phyloP scores from a whole-genome alignment of 1,140 invertebrate genomes.

The Tetranychus cinnabarinus region DNA sequence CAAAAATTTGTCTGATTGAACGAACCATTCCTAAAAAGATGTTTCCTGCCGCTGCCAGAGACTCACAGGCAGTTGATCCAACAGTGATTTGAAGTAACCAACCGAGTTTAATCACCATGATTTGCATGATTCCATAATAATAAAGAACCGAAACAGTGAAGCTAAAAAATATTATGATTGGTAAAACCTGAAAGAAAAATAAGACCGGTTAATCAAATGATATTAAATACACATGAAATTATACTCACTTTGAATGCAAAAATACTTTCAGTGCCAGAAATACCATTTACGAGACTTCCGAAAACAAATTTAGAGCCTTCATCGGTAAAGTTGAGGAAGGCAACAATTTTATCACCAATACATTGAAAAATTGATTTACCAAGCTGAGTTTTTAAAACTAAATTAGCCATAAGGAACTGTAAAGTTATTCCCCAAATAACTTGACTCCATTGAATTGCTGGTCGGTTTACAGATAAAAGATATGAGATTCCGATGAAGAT shows the following conservation, averaged over 20 bases:
- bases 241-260: slow-evolving; percentile 50
- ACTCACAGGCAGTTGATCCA: slow-evolving; percentile 72
- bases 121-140: slow-evolving; percentile 65
- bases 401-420: slow-evolving; percentile 61
- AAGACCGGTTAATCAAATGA: not conserved
- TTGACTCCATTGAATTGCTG: slow-evolving; percentile 43
- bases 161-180: slow-evolving; percentile 74
- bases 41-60: slow-evolving; percentile 64
- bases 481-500: slow-evolving; percentile 19
- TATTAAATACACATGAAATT: no score
- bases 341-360: slow-evolving; percentile 39
- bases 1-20: not conserved
- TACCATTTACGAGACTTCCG: slow-evolving; percentile 36
- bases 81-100: slow-evolving; percentile 42
- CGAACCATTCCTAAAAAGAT: slow-evolving; percentile 65
- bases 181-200: slow-evolving; percentile 34
- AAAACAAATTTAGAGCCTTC: slow-evolving; percentile 63
- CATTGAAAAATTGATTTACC: slow-evolving; percentile 54
- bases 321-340: slow-evolving; percentile 51
- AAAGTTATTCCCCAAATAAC: slow-evolving; percentile 52
- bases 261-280: slow-evolving; percentile 20
- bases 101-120: slow-evolving; percentile 55
- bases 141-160: slow-evolving; percentile 65
- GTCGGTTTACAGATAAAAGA: slow-evolving; percentile 15
- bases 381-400: slow-evolving; percentile 57